These are phyloP conservation scores for Drosophila kanapiae DNA, from an alignment of 1,140 invertebrate species.

Conservation along the genomic window DNA sequence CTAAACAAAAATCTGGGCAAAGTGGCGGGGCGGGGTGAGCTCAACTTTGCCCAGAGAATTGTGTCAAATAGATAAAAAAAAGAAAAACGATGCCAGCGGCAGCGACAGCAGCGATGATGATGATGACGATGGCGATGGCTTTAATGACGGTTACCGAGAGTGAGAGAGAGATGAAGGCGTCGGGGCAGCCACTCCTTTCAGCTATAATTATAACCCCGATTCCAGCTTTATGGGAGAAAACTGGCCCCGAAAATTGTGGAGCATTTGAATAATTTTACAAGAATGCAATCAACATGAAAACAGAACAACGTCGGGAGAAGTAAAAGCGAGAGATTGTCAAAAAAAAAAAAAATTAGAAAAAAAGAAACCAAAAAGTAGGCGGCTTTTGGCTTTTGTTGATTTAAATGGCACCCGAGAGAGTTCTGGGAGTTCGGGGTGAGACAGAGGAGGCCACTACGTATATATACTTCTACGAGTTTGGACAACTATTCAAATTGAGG, in stretches of 20 bases:
- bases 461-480: slow-evolving; percentile 20
- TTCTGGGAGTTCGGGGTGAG: slow-evolving; percentile 10
- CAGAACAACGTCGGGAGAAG: slow-evolving; percentile 32
- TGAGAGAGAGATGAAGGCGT: slow-evolving; percentile 34
- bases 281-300: slow-evolving; percentile 74
- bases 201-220: slow-evolving; percentile 80
- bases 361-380: slow-evolving; percentile 59
- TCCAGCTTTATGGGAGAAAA: slow-evolving; percentile 61
- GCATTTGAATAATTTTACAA: slow-evolving; percentile 81
- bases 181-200: slow-evolving; percentile 66
- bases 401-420: slow-evolving; percentile 79
- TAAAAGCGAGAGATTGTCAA: slow-evolving; percentile 60
- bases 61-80: slow-evolving; percentile 82
- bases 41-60: slow-evolving; percentile 81
- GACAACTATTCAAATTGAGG: slow-evolving; percentile 84
- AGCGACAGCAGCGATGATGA: slow-evolving; percentile 15
- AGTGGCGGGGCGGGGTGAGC: slow-evolving; percentile 17
- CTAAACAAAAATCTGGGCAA: slow-evolving; percentile 72
- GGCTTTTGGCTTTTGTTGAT: slow-evolving; percentile 68
- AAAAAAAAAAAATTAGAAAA: slow-evolving; percentile 5
- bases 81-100: slow-evolving; percentile 61
- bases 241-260: slow-evolving; percentile 79
- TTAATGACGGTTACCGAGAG: slow-evolving; percentile 9
- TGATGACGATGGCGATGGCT: slow-evolving; percentile 38
- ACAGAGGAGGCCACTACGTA: slow-evolving; percentile 22